A percentile compares a stretch with the other conserved stretches of the same genome.
phyloP scores from a whole-genome alignment of 1,140 invertebrate genomes.

The Drosophila kepulauana region DNA sequence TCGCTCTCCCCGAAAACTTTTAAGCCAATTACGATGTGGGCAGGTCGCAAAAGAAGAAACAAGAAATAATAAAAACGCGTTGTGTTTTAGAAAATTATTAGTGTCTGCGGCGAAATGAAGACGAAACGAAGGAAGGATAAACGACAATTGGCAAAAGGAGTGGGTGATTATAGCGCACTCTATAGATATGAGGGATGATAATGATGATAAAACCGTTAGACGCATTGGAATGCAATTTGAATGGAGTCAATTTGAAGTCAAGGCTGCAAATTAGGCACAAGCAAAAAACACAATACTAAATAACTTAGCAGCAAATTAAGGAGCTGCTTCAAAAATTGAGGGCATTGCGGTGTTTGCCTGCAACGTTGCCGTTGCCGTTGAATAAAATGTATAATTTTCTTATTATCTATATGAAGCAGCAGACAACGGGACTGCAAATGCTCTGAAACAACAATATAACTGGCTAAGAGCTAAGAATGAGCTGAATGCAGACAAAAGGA shows the following conservation, averaged over 20 bases:
- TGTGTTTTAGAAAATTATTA: slow-evolving; percentile 67
- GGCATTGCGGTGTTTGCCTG: slow-evolving; percentile 70
- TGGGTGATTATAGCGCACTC: slow-evolving; percentile 37
- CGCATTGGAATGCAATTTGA: slow-evolving; percentile 77
- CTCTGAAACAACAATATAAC: slow-evolving; percentile 17
- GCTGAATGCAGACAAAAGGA: slow-evolving; percentile 6
- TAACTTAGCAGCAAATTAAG: slow-evolving; percentile 74
- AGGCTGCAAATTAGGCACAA: slow-evolving; percentile 54
- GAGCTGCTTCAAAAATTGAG: slow-evolving; percentile 70
- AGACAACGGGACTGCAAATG: slow-evolving; percentile 43
- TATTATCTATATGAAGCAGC: slow-evolving; percentile 73
- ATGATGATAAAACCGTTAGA: slow-evolving; percentile 74
- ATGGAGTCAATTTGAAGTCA: slow-evolving; percentile 36
- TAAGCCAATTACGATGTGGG: slow-evolving; percentile 60
- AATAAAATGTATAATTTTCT: slow-evolving; percentile 85
- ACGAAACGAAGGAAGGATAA: slow-evolving; percentile 56
- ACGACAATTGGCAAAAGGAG: slow-evolving; percentile 57
- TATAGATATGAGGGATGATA: slow-evolving; percentile 33
- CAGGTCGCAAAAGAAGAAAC: slow-evolving; percentile 10
- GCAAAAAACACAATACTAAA: slow-evolving; percentile 47
- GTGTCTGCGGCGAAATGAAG: slow-evolving; percentile 44
- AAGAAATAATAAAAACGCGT: slow-evolving; percentile 22
- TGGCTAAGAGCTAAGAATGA: slow-evolving; percentile 45
- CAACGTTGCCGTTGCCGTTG: slow-evolving; percentile 33
- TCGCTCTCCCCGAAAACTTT: slow-evolving; percentile 2